Evolutionary conservation across 1,140 invertebrate species (phyloP), one percentile per base, ranked within the genome.

Genomic region (Metaphire vulgaris): DNA sequence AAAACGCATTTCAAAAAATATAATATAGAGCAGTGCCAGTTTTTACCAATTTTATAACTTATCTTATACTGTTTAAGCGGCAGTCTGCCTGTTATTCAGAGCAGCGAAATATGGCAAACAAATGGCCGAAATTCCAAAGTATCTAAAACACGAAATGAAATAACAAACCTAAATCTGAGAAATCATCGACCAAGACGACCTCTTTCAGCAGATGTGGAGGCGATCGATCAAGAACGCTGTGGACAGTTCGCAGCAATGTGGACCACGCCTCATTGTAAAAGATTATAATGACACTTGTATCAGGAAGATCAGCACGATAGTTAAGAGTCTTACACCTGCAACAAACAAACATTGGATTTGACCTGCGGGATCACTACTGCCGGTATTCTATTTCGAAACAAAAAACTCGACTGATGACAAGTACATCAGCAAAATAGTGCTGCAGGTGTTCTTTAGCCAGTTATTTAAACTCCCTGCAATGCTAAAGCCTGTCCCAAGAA

Each of bases 181-280:
- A 77, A 86, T 96, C 94, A 85, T 96, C 93, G 1, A 96, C 91
- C n/a, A 96, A 87, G 80, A 96, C 91, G 75, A 96, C 92, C 87
- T 96, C 93, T 80, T 92, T 89, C 79, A 99, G 90, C 2, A 97
- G 88, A 81, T 93, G 89, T 0, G 87, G 77, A 1, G 92, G 90
- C 15, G 91, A 91, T 75, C 92, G 89, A 86, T 93, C 91, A 26
- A 96, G 83, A 0, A 95, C 92, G 83, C 92, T 94, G 88, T 93
- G 92, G 16, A 96, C 89, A 0, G 94, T 95, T 26, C 94, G 83
- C 28, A 96, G 81, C 56, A 97, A 88, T 29, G 93, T 90, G 1
- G 92, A 92, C 85, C 92, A 92, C 1, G 93, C 91, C 87, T 97
- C 94, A 84, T 97, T 94, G 82, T 91, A 93, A 87, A 94, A 96